Percentiles rank a stretch among this genome's conserved stretches.
phyloP scores from a whole-genome alignment of 2,113 vertebrate genomes.

The Crypturellus undulatus region DNA sequence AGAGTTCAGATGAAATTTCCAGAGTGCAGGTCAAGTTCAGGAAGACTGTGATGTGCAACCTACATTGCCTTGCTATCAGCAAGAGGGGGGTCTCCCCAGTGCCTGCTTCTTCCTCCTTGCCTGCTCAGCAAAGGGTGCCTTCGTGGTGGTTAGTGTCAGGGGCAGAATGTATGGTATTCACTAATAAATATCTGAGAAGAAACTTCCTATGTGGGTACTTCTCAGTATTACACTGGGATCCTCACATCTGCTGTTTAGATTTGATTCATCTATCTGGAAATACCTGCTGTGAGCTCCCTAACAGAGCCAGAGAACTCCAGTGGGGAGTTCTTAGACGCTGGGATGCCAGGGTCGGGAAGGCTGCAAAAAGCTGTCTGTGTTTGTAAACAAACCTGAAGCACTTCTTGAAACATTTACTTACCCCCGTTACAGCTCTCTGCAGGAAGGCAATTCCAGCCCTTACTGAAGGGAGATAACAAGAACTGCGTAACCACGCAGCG shows the following conservation, averaged over 20 bases:
- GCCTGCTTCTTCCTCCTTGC: rapidly evolving
- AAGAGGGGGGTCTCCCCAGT: neutral
- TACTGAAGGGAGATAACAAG: neutral
- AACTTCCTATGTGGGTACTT: neutral
- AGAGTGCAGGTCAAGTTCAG: neutral
- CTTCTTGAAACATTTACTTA: neutral
- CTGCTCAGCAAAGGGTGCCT: neutral
- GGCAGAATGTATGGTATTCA: neutral
- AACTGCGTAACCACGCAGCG: neutral
- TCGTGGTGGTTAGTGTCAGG: neutral
- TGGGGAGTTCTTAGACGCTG: neutral
- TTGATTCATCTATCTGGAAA: neutral
- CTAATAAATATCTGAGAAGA: neutral
- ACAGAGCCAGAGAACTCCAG: neutral
- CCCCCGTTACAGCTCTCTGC: neutral
- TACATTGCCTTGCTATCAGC: too few species aligned
- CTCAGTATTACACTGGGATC: rapidly evolving
- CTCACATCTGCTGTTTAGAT: neutral
- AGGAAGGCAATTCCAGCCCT: neutral
- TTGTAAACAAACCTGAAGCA: neutral
- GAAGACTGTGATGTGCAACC: too few species aligned
- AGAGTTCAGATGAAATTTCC: neutral
- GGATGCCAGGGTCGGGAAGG: neutral
- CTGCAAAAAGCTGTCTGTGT: neutral
- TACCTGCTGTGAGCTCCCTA: neutral